These are phyloP conservation scores for Crenichthys baileyi DNA, from an alignment of 2,797 vertebrate genomes.

Conservation along the genomic window DNA sequence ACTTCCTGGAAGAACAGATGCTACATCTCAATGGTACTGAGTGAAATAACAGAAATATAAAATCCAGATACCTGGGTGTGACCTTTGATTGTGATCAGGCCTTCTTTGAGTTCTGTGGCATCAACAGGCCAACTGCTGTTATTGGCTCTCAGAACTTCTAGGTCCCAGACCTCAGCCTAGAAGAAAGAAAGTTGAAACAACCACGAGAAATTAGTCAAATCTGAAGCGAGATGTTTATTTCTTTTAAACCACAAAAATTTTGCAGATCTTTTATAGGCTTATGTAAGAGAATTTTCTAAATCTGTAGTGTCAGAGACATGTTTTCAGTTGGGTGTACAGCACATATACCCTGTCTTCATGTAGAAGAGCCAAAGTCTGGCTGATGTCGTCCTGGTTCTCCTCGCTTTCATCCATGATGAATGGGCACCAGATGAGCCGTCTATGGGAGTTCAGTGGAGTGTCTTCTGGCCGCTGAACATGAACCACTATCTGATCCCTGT, in stretches of 20 bases:
- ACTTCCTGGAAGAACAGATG: background rate
- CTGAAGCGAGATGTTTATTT: background rate
- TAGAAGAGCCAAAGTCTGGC: constrained; percentile 91
- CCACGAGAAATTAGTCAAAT: background rate
- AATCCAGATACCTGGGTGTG: constrained; percentile 86
- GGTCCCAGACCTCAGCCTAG: constrained; percentile 98
- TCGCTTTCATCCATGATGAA: constrained; percentile 95
- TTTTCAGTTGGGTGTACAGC: constrained; percentile 7
- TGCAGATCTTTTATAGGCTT: background rate
- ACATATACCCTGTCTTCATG: constrained; percentile 92
- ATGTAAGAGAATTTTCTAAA: background rate
- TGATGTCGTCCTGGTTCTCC: constrained; percentile 89
- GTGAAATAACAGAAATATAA: background rate
- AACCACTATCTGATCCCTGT: constrained; percentile 93
- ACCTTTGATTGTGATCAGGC: constrained; percentile 93
- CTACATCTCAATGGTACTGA: background rate
- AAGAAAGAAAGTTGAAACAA: constrained; percentile 3
- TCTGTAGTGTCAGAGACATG: background rate
- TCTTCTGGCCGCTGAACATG: constrained; percentile 89
- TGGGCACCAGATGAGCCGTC: constrained; percentile 98
- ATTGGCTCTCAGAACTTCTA: constrained; percentile 89
- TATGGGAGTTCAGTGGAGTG: constrained; percentile 87
- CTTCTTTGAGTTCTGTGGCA: constrained; percentile 90
- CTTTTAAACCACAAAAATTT: background rate
- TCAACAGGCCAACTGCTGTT: constrained; percentile 90